Conservation (phyloP, 2,888 invertebrate species). For the Ophion slaviceki region DNA sequence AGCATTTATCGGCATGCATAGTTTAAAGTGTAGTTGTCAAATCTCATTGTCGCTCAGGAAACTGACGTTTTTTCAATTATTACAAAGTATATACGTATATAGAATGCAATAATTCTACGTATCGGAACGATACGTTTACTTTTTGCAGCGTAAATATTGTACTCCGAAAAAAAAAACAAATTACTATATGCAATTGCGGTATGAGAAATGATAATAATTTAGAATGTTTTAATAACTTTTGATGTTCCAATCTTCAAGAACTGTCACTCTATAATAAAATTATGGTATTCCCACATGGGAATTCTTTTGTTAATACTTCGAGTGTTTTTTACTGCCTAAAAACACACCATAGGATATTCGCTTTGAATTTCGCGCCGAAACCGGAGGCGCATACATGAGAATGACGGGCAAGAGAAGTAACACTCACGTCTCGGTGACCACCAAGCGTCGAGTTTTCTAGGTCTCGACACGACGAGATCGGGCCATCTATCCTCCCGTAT, state of each 20-base stretch:
- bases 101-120: neutral
- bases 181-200: neutral
- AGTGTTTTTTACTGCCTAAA: neutral
- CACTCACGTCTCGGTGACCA: slow-evolving; percentile 82
- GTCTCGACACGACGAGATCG: slow-evolving; percentile 81
- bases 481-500: slow-evolving; percentile 84
- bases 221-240: neutral
- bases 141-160: neutral
- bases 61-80: no score
- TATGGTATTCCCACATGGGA: neutral
- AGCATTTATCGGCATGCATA: no score
- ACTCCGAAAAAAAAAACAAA: neutral
- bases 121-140: neutral
- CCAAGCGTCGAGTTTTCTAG: slow-evolving; percentile 81
- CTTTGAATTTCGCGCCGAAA: neutral
- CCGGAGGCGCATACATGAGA: neutral
- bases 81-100: no score
- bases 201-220: neutral
- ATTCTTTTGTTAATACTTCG: neutral
- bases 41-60: no score
- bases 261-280: neutral
- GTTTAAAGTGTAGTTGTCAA: no score
- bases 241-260: neutral
- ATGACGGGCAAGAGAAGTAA: neutral
- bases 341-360: neutral